Base-by-base conservation (phyloP, 2,888 invertebrate genomes). In the Cheilosia urbana region DNA sequence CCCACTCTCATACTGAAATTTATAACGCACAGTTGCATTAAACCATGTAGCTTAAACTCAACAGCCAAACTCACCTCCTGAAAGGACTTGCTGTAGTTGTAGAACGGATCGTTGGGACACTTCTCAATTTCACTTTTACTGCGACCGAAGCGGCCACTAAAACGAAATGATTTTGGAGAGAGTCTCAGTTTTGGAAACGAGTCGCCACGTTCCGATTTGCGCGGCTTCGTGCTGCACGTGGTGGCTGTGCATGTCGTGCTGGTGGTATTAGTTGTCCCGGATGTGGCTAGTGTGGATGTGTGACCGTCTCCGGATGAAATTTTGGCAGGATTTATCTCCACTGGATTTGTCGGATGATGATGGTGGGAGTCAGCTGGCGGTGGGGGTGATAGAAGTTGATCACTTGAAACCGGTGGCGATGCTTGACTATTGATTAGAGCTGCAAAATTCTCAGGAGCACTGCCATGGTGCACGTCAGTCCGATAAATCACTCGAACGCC, bases 401-500 rank as follows among this genome's bases (percentile, higher is more conserved):
- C 78, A 27, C 87, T 88, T 11, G 90, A 89, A 1, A 89, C 85
- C 11, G 91, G 90, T 1, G 90, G 89, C 2, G 89, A 89, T 11
- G 88, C 81, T 34, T 89, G 89, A 83, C 88, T 89, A 80, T 90
- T 90, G 1, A 90, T 88, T 24, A 89, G 87, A 13, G 90, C 89
- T 42, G 91, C 89, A 76, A 89, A 90, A 49, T 91, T 90, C 69
- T 91, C 92, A 7, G 90, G 89, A 0, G 88, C 90, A 79, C 77
- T 82, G 17, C 87, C 75, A 1, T 89, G 89, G 4, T 89, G 88
- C 24, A 90, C 90, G 81, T 92, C 92, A 11, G 92, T 91, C 58
- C 91, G 95, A 90, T 97, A 97, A 30, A 97, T 95, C 71, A 97
- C 96, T 6, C 97, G 93, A 79, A 97, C 96, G 37, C 97, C 96